These are phyloP conservation scores for Papilio xuthus DNA, from an alignment of 1,140 invertebrate species.

Conservation along the genomic window DNA sequence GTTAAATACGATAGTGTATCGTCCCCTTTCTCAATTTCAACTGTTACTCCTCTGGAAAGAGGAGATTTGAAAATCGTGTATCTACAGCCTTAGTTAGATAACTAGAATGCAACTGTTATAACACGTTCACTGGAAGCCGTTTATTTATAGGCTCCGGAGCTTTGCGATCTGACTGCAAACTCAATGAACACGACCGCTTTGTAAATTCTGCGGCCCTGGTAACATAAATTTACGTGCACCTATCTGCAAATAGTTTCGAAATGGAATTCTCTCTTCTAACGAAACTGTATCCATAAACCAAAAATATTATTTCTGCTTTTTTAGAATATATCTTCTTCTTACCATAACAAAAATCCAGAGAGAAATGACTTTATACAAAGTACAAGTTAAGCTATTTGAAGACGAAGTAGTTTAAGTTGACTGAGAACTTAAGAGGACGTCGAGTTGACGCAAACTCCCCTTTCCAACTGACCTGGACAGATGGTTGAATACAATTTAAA, in stretches of 20 bases:
- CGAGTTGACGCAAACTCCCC: neutral
- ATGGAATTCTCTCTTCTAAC: too few species aligned
- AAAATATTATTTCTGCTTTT: too few species aligned
- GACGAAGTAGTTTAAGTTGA: neutral
- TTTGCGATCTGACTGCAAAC: conserved; percentile 6
- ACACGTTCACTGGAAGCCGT: neutral
- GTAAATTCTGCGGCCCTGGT: conserved; percentile 10
- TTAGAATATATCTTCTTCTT: too few species aligned
- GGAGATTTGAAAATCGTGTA: too few species aligned
- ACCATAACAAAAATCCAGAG: too few species aligned
- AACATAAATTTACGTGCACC: neutral
- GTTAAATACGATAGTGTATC: neutral
- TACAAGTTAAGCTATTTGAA: neutral
- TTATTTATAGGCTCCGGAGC: conserved; percentile 10
- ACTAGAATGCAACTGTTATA: too few species aligned
- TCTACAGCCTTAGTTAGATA: neutral
- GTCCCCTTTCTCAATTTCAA: too few species aligned
- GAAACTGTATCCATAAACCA: too few species aligned
- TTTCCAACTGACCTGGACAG: neutral
- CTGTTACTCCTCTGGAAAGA: too few species aligned
- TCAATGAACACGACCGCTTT: conserved; percentile 3
- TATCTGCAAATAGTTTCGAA: neutral
- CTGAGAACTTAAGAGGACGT: neutral
- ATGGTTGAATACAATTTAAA: neutral
- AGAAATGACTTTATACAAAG: neutral